A percentile compares a stretch with the other conserved stretches of the same genome.
These are phyloP conservation scores for Mesorhabditis belari DNA, from an alignment of 2,888 invertebrate genomes.

Conservation along the genomic window DNA sequence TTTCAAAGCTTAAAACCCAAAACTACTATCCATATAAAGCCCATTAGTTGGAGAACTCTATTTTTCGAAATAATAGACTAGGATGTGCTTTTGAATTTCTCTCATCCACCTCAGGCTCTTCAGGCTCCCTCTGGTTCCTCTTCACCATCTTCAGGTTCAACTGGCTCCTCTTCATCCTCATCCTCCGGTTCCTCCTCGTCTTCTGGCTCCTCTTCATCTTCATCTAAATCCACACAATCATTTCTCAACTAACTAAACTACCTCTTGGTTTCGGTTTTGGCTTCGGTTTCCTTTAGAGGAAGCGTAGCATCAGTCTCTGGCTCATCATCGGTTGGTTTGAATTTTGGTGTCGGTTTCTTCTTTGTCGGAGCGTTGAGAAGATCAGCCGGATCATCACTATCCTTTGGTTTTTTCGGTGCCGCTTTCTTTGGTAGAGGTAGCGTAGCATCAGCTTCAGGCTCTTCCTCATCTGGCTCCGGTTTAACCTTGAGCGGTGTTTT, in stretches of 20 bases:
- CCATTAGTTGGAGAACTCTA: too few species aligned
- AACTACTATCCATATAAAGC: too few species aligned
- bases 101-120: too few species aligned
- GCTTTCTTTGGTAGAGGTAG: background rate
- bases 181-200: too few species aligned
- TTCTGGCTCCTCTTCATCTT: background rate
- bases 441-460: background rate
- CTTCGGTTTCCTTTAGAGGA: too few species aligned
- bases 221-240: too few species aligned
- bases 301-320: background rate
- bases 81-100: too few species aligned
- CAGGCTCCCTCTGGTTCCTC: background rate
- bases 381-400: background rate
- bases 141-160: background rate
- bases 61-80: too few species aligned
- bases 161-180: background rate
- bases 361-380: background rate
- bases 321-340: background rate
- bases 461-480: background rate
- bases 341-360: background rate
- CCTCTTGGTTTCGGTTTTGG: too few species aligned
- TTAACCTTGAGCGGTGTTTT: too few species aligned
- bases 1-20: too few species aligned
- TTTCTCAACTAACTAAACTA: too few species aligned
- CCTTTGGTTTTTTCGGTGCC: background rate